These are phyloP conservation scores for Chrysodeixis includens DNA, from an alignment of 2,888 invertebrate genomes.

Conservation along the genomic window DNA sequence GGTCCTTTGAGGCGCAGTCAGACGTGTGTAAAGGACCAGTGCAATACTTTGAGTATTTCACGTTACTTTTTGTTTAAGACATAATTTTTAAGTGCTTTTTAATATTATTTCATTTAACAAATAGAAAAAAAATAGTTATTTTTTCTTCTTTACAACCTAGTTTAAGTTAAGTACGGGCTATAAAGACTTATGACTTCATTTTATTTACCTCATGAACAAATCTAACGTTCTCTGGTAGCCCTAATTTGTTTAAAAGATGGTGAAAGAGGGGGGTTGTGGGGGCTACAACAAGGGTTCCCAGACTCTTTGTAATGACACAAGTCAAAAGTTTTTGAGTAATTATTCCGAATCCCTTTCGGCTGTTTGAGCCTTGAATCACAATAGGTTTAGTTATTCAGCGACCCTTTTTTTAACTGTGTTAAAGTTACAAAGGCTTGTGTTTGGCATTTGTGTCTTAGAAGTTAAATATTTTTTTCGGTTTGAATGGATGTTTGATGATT, in stretches of 20 bases:
- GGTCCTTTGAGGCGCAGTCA: background rate
- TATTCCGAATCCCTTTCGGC: slow-evolving; percentile 62
- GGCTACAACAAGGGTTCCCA: slow-evolving; percentile 25
- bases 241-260: slow-evolving; percentile 25
- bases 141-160: no score
- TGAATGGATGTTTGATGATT: background rate
- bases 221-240: slow-evolving; percentile 21
- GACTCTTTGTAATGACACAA: slow-evolving; percentile 66
- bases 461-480: background rate
- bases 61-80: background rate
- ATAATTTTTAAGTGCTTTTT: no score
- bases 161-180: no score
- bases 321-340: slow-evolving; percentile 74
- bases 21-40: background rate
- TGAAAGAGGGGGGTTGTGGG: slow-evolving; percentile 7
- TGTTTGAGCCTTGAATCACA: slow-evolving; percentile 51
- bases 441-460: background rate
- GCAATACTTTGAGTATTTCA: background rate
- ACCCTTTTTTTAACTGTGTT: slow-evolving; percentile 9
- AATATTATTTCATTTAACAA: no score
- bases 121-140: no score
- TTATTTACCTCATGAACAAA: background rate
- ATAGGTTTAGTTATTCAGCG: slow-evolving; percentile 38
- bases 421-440: background rate
- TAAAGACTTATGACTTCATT: background rate